Base-by-base conservation (phyloP, 64 coral and sea anemone species). In the Anthopleura sola region DNA sequence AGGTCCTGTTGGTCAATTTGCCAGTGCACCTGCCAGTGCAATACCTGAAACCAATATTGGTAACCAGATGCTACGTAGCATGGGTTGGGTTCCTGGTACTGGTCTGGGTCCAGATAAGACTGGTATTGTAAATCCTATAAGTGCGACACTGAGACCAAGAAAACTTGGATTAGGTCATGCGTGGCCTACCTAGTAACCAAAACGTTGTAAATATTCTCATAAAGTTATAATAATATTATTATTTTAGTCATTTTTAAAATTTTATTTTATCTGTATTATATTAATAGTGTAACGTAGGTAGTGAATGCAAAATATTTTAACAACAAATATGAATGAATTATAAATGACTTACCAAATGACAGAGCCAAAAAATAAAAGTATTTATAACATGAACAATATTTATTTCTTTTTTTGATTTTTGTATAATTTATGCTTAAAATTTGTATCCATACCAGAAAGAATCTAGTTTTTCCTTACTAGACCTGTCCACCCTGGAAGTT, bases 11-110 rank as follows among this genome's bases (percentile, higher is more conserved):
- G 97, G 87, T 7, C 82, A 80, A 24, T 86, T 77, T 32, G 92
- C 95, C 18, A 46, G 85, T 49, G 92, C 97, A 24, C 82, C 66
- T 32, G 92, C 95, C 18, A 46, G 85, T 49, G 92, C 97, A 23
- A 90, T 99, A 64, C 90, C 97, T 6, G 75, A 86, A 49, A 79
- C 84, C 68, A 99, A 99, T 75, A 94, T 90, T 83, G 97, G 97
- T 1, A 99, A 95, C 80, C 93, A 99, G 85, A 99, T 99, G 93
- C 75, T 99, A 3, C 82, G 93, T 24, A 85, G 69, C 21, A 99
- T 99, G 97, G 97, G 97, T 15, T 99, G 97, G 97, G 88, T 86
- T 75, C 97, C 97, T 18, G 97, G 97, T 17, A 94, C 90, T 71
- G 97, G 97, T 34, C 80, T 99, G 1, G 97, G 97, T 75, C 84